Percentiles rank a stretch among this genome's conserved stretches.
Evolutionary conservation across 2,888 invertebrate species (phyloP).

Genomic region (Trissolcus japonicus): DNA sequence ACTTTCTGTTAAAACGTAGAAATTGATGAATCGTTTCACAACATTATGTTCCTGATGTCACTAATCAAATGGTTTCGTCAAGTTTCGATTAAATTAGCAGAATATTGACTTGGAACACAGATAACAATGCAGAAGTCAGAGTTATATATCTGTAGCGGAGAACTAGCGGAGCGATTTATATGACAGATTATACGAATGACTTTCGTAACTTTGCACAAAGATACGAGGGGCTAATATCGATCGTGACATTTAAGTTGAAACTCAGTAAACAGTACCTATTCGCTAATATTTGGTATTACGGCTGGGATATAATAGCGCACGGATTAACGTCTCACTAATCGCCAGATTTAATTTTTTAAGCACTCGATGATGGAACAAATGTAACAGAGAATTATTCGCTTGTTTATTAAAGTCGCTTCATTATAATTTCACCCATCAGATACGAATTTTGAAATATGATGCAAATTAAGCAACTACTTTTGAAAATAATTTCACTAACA

Average conservation of each 20-base stretch:
- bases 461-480: too few species aligned
- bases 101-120: constrained; percentile 22
- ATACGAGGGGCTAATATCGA: constrained; percentile 39
- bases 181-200: constrained; percentile 47
- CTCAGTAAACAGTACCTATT: constrained; percentile 17
- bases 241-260: constrained; percentile 29
- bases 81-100: constrained; percentile 18
- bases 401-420: not conserved
- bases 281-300: constrained; percentile 21
- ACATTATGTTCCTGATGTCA: not conserved
- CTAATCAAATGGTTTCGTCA: not conserved
- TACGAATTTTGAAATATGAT: too few species aligned
- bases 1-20: not conserved
- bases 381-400: too few species aligned
- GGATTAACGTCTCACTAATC: constrained; percentile 15
- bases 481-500: too few species aligned
- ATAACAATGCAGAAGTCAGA: constrained; percentile 26
- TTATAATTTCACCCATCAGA: too few species aligned
- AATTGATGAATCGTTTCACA: too few species aligned
- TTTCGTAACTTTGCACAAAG: constrained; percentile 43
- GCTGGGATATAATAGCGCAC: constrained; percentile 12
- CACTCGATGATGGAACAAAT: too few species aligned
- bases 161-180: constrained; percentile 24
- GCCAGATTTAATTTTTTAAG: not conserved
- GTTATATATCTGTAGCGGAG: constrained; percentile 31